Base-by-base conservation (phyloP, 2,797 vertebrate genomes). In the Alfaro cultratus region DNA sequence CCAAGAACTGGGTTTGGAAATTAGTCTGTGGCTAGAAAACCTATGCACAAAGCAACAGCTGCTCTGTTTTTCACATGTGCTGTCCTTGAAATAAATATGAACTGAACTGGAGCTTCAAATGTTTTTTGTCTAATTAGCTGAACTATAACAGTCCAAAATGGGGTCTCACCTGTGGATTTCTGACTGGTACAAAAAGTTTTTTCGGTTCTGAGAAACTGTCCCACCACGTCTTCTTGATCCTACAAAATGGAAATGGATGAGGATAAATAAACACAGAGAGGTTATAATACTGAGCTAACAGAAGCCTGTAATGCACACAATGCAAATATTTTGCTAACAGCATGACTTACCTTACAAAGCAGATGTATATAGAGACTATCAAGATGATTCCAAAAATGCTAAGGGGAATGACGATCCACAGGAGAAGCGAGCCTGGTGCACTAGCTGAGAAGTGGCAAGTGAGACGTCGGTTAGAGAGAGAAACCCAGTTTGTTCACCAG, bases 271-370 rank as follows among this genome's bases (percentile, higher is more conserved):
- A 15, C 26, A 55, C 18, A 16, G 34, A 71, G 23, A 12, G 10
- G 23, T 73, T 57, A n/a, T 12, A n/a, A 29, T 39, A 53, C 73
- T 76, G 46, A 46, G 45, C 26, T 21, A 3, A 15, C 7, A 13
- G 75, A 70, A 18, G n/a, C 26, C 10, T 29, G 49, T 21, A 4
- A 6, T 2, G 36, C 26, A 8, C 1, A 71, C 5, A 11, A 60
- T 9, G 1, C 1, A 75, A 62, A 49, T 31, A 1, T 2, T 21
- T 5, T 23, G 76, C 75, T 36, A 60, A 81, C 29, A 75, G 36
- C 23, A 43, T 26, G 49, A 87, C 93, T 91, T 87, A 94, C 94
- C 83, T 92, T 36, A 85, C 7, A 68, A 23, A 86, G 76, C 43
- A 82, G 72, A 1, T 4, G 70, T 57, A 89, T 0, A 67, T 4